Evolutionary conservation across 2,797 vertebrate species (phyloP).

Genomic region (Sebastes goodei): DNA sequence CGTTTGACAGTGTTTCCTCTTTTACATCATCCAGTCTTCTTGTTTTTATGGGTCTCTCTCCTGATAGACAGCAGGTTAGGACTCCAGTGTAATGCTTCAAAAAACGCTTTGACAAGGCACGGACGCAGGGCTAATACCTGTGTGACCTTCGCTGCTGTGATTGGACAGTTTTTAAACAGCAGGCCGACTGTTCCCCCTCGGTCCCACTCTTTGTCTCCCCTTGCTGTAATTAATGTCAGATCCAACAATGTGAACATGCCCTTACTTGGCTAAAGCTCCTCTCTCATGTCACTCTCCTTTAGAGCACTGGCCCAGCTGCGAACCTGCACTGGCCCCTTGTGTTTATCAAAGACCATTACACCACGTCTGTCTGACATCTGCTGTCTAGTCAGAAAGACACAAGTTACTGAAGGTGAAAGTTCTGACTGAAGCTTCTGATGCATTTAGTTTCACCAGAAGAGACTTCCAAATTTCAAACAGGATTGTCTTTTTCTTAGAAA

Average conservation of each 20-base stretch:
- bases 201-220: neutral
- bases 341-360: conserved; percentile 61
- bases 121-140: neutral
- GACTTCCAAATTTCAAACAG: neutral
- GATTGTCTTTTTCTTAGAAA: neutral
- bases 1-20: neutral
- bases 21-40: neutral
- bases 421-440: neutral
- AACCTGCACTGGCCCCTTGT: conserved; percentile 71
- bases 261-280: conserved; percentile 63
- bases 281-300: neutral
- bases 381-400: neutral
- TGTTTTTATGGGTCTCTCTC: neutral
- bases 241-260: conserved; percentile 54
- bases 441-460: neutral
- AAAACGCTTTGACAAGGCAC: neutral
- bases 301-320: neutral
- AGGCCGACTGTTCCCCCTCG: neutral
- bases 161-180: neutral
- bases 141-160: conserved; percentile 14
- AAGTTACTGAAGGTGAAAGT: neutral
- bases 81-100: neutral
- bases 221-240: conserved; percentile 23
- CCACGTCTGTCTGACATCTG: neutral
- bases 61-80: neutral